Evolutionary conservation across 2,113 vertebrate species (phyloP).

Genomic region (Tachysurus fulvidraco): DNA sequence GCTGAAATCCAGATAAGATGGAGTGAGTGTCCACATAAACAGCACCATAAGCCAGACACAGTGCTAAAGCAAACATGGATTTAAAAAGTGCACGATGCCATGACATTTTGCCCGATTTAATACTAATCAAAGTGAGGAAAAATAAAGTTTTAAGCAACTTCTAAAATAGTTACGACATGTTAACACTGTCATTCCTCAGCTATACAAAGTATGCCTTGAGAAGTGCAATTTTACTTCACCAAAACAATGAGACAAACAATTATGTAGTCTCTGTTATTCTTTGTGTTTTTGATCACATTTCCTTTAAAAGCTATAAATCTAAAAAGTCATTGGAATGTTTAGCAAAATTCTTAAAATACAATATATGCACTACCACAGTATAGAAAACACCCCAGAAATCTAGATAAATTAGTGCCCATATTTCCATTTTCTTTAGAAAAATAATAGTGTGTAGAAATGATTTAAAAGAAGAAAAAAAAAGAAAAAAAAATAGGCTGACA

Average conservation of each 20-base stretch:
- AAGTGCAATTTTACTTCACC: background rate
- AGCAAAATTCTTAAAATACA: background rate
- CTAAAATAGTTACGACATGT: background rate
- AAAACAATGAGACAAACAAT: background rate
- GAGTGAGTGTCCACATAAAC: background rate
- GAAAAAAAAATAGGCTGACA: no score
- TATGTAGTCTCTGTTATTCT: background rate
- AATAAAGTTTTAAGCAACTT: background rate
- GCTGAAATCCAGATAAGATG: background rate
- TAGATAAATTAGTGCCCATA: background rate
- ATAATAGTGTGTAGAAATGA: no score
- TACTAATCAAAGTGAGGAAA: background rate
- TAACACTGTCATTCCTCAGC: background rate
- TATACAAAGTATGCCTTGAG: background rate
- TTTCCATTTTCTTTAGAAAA: no score
- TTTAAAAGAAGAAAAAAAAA: no score
- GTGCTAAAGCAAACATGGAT: no score
- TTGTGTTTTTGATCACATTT: background rate
- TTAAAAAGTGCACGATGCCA: background rate
- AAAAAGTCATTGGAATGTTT: background rate
- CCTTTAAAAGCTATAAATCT: background rate
- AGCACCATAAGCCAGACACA: no score
- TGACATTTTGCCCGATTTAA: background rate
- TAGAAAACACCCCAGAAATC: background rate
- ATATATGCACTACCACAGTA: background rate